A percentile compares a stretch with the other conserved stretches of the same genome.
These are phyloP conservation scores for Microctenopoma lineatum DNA, from an alignment of 2,797 vertebrate species.

Conservation along the genomic window DNA sequence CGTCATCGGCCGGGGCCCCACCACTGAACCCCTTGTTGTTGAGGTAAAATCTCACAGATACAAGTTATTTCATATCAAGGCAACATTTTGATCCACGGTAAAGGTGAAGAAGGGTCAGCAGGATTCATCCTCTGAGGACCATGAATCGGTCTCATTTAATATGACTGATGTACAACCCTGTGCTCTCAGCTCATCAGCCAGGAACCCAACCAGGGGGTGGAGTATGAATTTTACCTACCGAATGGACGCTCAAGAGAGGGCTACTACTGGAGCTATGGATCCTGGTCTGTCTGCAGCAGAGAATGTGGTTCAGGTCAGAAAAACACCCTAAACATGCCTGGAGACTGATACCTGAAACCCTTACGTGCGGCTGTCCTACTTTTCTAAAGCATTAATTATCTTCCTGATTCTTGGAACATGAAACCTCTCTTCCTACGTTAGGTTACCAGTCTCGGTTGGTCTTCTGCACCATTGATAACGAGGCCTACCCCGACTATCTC, in stretches of 20 bases:
- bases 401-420: background rate
- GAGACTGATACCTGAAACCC: too few relatives aligned
- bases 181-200: slow-evolving; percentile 91
- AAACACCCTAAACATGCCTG: background rate
- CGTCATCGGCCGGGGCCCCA: slow-evolving; percentile 90
- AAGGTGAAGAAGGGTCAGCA: too few relatives aligned
- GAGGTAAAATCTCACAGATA: slow-evolving; percentile 83
- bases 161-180: background rate
- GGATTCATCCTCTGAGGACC: too few relatives aligned
- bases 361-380: too few relatives aligned
- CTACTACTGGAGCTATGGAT: slow-evolving; percentile 93
- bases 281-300: slow-evolving; percentile 91
- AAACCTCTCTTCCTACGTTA: slow-evolving; percentile 52
- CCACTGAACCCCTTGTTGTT: slow-evolving; percentile 92
- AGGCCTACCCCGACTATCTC: slow-evolving; percentile 90
- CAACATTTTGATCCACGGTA: too few relatives aligned
- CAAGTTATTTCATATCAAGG: too few relatives aligned
- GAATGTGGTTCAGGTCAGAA: slow-evolving; percentile 92
- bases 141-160: too few relatives aligned
- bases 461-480: slow-evolving; percentile 92
- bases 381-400: too few relatives aligned
- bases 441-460: slow-evolving; percentile 92
- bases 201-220: slow-evolving; percentile 90
- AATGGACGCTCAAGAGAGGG: slow-evolving; percentile 71
- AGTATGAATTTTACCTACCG: slow-evolving; percentile 91